Base-by-base conservation (phyloP, 1,140 invertebrate species). In the Dryas iulia region DNA sequence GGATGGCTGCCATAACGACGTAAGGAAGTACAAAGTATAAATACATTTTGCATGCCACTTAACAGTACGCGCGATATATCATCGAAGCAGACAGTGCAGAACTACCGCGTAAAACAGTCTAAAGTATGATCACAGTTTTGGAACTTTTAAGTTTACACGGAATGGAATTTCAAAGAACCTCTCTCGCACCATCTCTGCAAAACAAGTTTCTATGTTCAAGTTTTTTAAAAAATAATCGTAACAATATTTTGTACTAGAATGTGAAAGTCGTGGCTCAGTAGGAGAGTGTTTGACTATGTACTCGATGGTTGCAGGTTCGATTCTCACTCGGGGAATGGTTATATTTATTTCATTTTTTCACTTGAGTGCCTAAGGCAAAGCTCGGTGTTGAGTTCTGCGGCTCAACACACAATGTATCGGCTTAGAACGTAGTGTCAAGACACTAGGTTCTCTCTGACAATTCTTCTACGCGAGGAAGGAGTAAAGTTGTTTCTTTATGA, bases 31-130 rank as follows among this genome's bases (percentile, higher is more conserved):
- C 86, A 82, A 84, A 85, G 81, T 89, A 90, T 87, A 88, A 89
- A 89, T 91, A 89, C 84, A 87, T 86, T 89, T 85, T 89, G 86
- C 85, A 90, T 89, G 85, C 83, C 82, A 88, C 89, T 90, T 91
- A 91, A 85, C 86, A 87, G 84, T 81, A 85, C 66, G 72, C 71
- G 72, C 75, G 70, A 87, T 91, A 87, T 86, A 83, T 89, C 83
- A 87, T 82, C 57, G 58, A 70, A 57, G 33, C 71, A 81, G 82
- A 84, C 82, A 83, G 75, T 75, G 64, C 61, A 70, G 73, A 83
- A 73, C 79, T 86, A 77, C 72, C 72, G 77, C 72, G 75, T 73
- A 75, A 75, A 73, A 64, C 68, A 75, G 73, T 77, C 78, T 78
- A 74, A 78, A 72, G 72, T 74, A 70, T 71, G 73, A 71, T 77